Percentiles rank a stretch among this genome's conserved stretches.
Conservation (phyloP, 2,113 vertebrate species). For the Motacilla tschutschensis region DNA sequence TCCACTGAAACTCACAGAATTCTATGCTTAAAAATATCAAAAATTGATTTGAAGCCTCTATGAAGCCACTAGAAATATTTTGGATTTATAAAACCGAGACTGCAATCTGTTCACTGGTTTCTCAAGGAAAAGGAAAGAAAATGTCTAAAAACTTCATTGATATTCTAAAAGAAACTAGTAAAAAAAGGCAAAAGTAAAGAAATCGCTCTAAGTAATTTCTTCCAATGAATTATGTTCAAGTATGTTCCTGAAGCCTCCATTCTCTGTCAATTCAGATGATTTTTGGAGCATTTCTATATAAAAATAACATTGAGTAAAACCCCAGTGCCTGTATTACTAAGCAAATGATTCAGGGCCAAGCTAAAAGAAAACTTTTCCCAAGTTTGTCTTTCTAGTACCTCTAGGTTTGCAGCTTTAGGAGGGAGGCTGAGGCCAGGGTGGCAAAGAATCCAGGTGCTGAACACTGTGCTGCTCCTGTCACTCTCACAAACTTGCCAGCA, state of each 20-base stretch:
- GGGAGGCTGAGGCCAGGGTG: background rate
- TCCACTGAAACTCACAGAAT: background rate
- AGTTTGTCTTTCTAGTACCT: background rate
- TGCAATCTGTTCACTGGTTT: background rate
- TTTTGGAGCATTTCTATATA: background rate
- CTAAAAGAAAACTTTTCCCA: background rate
- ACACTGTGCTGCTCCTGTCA: too few species aligned
- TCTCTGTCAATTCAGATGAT: background rate
- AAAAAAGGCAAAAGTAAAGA: background rate
- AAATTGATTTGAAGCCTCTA: background rate
- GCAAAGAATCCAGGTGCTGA: background rate
- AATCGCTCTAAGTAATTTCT: background rate
- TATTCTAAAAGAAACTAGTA: background rate
- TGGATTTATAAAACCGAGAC: background rate
- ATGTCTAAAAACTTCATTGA: background rate
- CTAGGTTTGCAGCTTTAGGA: background rate
- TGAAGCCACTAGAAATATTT: background rate
- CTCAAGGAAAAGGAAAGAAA: background rate
- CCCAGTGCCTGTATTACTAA: background rate
- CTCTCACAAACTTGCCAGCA: background rate
- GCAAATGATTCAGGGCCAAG: background rate
- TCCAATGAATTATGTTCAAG: background rate
- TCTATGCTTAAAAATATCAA: background rate
- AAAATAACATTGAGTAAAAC: background rate
- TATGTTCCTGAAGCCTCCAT: background rate